Evolutionary conservation across 2,113 vertebrate genomes (phyloP).

Genomic region (Rhinolophus sinicus): DNA sequence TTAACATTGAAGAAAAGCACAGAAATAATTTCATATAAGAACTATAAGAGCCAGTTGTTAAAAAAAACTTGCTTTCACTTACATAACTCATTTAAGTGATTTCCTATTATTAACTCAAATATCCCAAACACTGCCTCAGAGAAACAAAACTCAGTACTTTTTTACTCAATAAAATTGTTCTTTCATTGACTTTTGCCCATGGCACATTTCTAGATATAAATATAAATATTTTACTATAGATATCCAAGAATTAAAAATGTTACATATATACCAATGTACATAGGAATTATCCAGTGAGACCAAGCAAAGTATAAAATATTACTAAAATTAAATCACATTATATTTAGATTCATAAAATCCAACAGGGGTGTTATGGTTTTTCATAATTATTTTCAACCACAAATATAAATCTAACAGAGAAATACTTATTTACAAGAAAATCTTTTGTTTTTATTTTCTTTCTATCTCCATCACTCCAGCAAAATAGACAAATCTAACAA

Average conservation of each 20-base stretch:
- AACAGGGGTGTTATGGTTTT: neutral
- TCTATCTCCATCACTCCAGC: neutral
- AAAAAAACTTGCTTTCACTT: neutral
- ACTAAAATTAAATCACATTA: neutral
- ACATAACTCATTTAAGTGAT: neutral
- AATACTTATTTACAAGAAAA: neutral
- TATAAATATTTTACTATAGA: conserved; percentile 2
- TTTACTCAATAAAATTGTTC: neutral
- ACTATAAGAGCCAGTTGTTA: neutral
- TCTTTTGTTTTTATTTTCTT: neutral
- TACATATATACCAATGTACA: neutral
- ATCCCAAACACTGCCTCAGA: neutral
- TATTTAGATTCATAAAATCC: neutral
- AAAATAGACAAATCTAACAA: neutral
- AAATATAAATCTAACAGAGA: neutral
- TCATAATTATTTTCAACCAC: neutral
- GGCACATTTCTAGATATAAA: neutral
- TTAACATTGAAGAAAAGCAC: neutral
- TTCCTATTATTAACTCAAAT: neutral
- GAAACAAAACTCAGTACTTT: neutral
- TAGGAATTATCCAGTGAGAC: neutral
- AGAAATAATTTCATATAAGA: conserved; percentile 12
- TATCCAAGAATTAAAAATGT: neutral
- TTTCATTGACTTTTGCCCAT: neutral
- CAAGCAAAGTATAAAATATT: neutral